Percentiles rank a stretch among this genome's conserved stretches.
Evolutionary conservation across 2,888 invertebrate species (phyloP).

Genomic region (Papilio elwesi): DNA sequence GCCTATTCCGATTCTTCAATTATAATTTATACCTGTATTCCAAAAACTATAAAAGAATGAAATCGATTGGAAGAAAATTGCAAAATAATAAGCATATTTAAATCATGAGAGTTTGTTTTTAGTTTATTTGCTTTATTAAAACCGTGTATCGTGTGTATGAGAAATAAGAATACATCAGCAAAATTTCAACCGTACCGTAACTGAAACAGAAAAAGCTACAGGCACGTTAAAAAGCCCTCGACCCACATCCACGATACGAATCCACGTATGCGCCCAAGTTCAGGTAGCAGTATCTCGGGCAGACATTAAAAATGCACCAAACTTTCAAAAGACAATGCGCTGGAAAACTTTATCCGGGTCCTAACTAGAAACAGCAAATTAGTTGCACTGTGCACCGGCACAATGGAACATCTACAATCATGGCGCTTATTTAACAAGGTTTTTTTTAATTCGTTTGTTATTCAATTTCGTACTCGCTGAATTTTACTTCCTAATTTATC

Average conservation of each 20-base stretch:
- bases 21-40: too few relatives aligned
- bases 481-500: background rate
- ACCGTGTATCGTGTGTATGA: too few relatives aligned
- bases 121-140: too few relatives aligned
- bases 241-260: slow-evolving; percentile 30
- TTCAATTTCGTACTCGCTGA: background rate
- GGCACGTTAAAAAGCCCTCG: slow-evolving; percentile 37
- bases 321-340: slow-evolving; percentile 38
- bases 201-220: slow-evolving; percentile 9
- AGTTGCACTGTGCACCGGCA: slow-evolving; percentile 27
- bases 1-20: too few relatives aligned
- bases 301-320: slow-evolving; percentile 40
- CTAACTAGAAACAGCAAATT: slow-evolving; percentile 39
- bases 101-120: too few relatives aligned
- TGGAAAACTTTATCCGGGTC: slow-evolving; percentile 25
- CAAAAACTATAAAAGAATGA: too few relatives aligned
- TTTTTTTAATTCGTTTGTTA: slow-evolving; percentile 24
- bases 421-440: slow-evolving; percentile 28
- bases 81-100: too few relatives aligned
- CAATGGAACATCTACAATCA: slow-evolving; percentile 34
- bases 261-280: slow-evolving; percentile 35
- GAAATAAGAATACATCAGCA: background rate
- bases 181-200: slow-evolving; percentile 21
- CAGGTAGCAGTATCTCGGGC: slow-evolving; percentile 25
- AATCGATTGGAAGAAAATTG: too few relatives aligned